A percentile compares a stretch with the other conserved stretches of the same genome.
These are phyloP conservation scores for Cryptotermes secundus DNA, from an alignment of 1,140 invertebrate genomes.

Conservation along the genomic window DNA sequence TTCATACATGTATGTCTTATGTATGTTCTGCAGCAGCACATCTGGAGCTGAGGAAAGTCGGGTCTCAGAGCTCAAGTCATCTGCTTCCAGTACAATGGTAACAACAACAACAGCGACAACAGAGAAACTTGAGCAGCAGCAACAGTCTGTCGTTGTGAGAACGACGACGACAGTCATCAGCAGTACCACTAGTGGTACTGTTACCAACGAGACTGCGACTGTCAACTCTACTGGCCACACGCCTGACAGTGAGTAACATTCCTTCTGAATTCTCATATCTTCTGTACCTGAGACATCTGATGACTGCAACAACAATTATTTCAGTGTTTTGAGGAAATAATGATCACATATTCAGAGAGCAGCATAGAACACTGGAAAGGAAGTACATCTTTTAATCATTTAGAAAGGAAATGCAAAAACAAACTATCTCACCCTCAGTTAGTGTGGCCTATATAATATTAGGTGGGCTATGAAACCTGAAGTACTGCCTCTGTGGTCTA, in stretches of 20 bases:
- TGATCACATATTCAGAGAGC: too few relatives aligned
- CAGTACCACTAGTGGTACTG: conserved; percentile 24
- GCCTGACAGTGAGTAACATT: conserved; percentile 32
- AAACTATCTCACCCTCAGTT: too few relatives aligned
- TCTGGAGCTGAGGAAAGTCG: conserved; percentile 18
- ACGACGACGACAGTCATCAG: conserved; percentile 28
- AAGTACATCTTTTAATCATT: too few relatives aligned
- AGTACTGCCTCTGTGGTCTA: too few relatives aligned
- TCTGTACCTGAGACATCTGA: background rate
- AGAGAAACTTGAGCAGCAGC: background rate
- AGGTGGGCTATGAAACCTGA: too few relatives aligned
- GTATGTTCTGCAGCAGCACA: background rate
- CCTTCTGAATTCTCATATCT: background rate
- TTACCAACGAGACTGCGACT: conserved; percentile 22
- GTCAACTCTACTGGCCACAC: conserved; percentile 26
- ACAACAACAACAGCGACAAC: conserved; percentile 25
- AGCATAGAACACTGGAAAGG: too few relatives aligned
- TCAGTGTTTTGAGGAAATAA: too few relatives aligned
- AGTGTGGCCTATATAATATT: too few relatives aligned
- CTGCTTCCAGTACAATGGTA: background rate
- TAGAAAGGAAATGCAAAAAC: too few relatives aligned
- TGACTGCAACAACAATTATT: too few relatives aligned
- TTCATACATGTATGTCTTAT: too few relatives aligned
- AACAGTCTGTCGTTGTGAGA: conserved; percentile 31
- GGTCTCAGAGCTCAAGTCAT: conserved; percentile 22